A percentile compares a stretch with the other conserved stretches of the same genome.
Evolutionary conservation across 2,797 vertebrate species (phyloP).

Genomic region (Pseudopleuronectes americanus): DNA sequence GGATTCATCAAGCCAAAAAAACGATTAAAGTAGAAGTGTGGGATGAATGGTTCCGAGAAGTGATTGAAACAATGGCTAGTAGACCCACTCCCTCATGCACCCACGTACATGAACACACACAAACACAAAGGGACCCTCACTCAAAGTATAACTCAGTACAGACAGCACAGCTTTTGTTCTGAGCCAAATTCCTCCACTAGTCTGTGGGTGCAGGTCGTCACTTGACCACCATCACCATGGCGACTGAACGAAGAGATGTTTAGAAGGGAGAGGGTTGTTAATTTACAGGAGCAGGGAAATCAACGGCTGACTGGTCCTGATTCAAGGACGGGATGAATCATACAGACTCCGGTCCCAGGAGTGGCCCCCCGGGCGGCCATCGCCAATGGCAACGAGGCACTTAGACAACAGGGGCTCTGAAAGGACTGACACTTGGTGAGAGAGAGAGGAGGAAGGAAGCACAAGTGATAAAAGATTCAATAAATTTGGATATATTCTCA

Average conservation of each 20-base stretch:
- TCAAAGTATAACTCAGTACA: constrained; percentile 26
- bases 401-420: constrained; percentile 50
- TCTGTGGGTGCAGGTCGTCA: constrained; percentile 64
- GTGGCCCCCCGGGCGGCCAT: constrained; percentile 22
- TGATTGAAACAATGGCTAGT: background rate
- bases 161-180: constrained; percentile 73
- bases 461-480: constrained; percentile 35
- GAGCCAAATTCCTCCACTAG: constrained; percentile 67
- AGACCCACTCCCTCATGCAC: background rate
- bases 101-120: background rate
- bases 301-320: constrained; percentile 60
- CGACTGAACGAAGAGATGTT: constrained; percentile 61
- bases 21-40: background rate
- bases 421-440: constrained; percentile 45
- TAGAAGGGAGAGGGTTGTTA: constrained; percentile 68
- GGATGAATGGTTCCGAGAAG: constrained; percentile 7
- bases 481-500: constrained; percentile 10
- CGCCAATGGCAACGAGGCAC: constrained; percentile 40
- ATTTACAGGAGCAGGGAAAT: constrained; percentile 65
- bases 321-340: constrained; percentile 71
- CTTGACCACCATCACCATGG: constrained; percentile 80
- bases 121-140: background rate
- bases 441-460: constrained; percentile 9
- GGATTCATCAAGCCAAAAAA: constrained; percentile 4
- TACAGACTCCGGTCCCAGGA: constrained; percentile 39